phyloP scores from a whole-genome alignment of 2,888 invertebrate genomes.

The Corbicula japonica region DNA sequence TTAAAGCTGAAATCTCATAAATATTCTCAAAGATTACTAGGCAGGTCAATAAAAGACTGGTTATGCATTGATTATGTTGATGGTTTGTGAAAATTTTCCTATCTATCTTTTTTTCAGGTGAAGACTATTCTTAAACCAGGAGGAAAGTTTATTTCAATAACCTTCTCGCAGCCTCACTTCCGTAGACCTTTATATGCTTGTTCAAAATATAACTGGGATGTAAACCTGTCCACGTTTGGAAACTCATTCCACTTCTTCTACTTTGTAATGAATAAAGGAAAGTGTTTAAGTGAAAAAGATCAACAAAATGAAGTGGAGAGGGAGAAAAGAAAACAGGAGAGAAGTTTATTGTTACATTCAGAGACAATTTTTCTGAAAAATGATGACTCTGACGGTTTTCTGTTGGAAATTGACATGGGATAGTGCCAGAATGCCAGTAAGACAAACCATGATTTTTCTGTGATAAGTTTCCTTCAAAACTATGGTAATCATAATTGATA shows the following conservation, averaged over 20 bases:
- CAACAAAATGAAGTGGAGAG: constrained; percentile 42
- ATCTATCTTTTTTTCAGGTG: constrained; percentile 54
- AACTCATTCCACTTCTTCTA: constrained; percentile 63
- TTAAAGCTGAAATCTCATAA: too few species aligned
- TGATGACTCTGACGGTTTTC: constrained; percentile 40
- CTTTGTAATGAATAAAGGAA: constrained; percentile 63
- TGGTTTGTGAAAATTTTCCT: too few species aligned
- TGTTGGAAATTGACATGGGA: constrained; percentile 34
- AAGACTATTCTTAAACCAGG: constrained; percentile 44
- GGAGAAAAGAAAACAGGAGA: constrained; percentile 6
- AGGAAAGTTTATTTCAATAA: constrained; percentile 68
- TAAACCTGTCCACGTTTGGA: constrained; percentile 55
- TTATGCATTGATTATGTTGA: too few species aligned
- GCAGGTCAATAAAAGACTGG: too few species aligned
- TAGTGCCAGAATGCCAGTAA: too few species aligned
- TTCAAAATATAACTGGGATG: constrained; percentile 54
- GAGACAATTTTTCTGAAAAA: constrained; percentile 18
- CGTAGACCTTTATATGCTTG: constrained; percentile 58
- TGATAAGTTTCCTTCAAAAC: too few species aligned
- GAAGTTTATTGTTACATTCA: background rate
- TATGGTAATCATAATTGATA: too few species aligned
- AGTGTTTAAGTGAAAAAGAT: constrained; percentile 51
- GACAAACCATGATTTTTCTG: too few species aligned
- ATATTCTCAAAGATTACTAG: too few species aligned
- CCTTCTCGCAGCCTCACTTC: constrained; percentile 67